These are phyloP conservation scores for Andrena cerasifolii DNA, from an alignment of 1,140 invertebrate species.

Conservation along the genomic window DNA sequence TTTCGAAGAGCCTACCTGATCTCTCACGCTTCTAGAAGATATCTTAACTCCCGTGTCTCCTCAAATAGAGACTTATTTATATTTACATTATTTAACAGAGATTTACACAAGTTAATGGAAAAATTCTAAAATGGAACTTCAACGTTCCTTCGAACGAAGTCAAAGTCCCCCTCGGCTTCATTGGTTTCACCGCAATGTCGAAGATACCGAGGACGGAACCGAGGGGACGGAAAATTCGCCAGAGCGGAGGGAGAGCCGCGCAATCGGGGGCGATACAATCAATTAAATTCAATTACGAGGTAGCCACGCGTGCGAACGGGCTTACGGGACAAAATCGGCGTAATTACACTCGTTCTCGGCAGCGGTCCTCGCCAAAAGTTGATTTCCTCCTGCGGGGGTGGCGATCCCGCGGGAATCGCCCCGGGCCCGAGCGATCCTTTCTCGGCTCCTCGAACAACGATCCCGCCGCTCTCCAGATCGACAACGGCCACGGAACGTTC, in stretches of 20 bases:
- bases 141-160: too few species aligned
- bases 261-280: slow-evolving; percentile 56
- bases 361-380: slow-evolving; percentile 41
- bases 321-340: slow-evolving; percentile 47
- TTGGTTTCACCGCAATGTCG: not conserved
- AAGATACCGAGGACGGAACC: slow-evolving; percentile 1
- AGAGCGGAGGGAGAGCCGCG: not conserved
- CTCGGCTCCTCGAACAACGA: not conserved
- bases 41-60: too few species aligned
- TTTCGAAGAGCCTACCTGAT: too few species aligned
- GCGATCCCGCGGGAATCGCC: slow-evolving; percentile 21
- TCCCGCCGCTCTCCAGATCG: not conserved
- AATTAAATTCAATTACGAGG: slow-evolving; percentile 58
- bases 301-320: slow-evolving; percentile 33
- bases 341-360: slow-evolving; percentile 48
- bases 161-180: too few species aligned
- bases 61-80: too few species aligned
- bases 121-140: too few species aligned
- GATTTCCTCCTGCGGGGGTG: slow-evolving; percentile 31
- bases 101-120: too few species aligned
- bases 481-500: not conserved
- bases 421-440: not conserved
- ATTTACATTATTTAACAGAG: too few species aligned
- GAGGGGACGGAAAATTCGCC: not conserved
- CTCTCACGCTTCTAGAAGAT: too few species aligned